These are phyloP conservation scores for Thalpophila matura DNA, from an alignment of 2,888 invertebrate species.

Conservation along the genomic window DNA sequence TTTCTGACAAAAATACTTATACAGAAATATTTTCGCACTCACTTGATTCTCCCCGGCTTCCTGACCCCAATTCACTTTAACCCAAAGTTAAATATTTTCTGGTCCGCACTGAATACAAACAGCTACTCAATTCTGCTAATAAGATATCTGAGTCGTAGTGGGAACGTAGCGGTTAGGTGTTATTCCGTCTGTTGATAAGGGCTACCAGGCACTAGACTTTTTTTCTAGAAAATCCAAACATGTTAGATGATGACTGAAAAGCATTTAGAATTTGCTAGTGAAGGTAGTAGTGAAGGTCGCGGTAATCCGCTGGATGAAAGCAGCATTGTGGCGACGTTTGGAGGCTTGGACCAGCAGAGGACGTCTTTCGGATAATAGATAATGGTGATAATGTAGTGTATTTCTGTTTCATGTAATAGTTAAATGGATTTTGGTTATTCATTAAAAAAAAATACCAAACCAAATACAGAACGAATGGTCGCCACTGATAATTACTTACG, in stretches of 20 bases:
- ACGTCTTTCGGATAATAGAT: no score
- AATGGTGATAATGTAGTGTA: no score
- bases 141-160: constrained; percentile 59
- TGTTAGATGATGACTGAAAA: not conserved
- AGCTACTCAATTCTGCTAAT: constrained; percentile 66
- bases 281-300: no score
- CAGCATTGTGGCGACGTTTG: no score
- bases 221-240: not conserved
- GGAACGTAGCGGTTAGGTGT: constrained; percentile 50
- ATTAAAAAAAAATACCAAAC: no score
- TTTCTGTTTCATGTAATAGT: no score
- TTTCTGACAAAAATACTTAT: constrained; percentile 64
- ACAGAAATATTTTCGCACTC: constrained; percentile 66
- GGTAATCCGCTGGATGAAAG: no score
- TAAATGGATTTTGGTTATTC: no score
- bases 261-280: not conserved
- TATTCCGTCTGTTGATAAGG: constrained; percentile 44
- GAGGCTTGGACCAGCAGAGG: no score
- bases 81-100: constrained; percentile 69
- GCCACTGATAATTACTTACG: no score
- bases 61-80: constrained; percentile 74
- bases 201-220: constrained; percentile 16
- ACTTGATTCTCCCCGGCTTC: constrained; percentile 68
- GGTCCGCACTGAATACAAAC: constrained; percentile 65
- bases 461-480: no score